Evolutionary conservation across 2,888 invertebrate species (phyloP), one percentile per base, ranked within the genome.

Genomic region (Trichogramma dendrolimi): DNA sequence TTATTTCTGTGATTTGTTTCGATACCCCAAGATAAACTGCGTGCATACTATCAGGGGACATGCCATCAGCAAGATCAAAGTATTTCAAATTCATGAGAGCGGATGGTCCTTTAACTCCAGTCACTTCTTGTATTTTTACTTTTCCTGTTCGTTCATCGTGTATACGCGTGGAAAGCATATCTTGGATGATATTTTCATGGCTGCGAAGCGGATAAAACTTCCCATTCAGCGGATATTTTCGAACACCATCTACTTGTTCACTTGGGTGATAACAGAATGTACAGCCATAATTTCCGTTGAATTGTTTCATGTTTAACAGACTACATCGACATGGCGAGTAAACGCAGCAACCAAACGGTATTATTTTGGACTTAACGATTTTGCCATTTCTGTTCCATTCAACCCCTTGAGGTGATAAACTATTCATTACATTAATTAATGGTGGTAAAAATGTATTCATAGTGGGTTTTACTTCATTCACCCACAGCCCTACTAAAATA

Each of bases 41-140:
- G 52, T 68, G 68, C 65, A 69, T 66, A 47, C 63, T 65, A 58
- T 69, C 67, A 2, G 64, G 65, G n/a, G 62, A 50, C 67, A 65
- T 65, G 10, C 67, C 64, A 40, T 60, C 51, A 41, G 41, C 63
- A 42, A 69, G 58, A 61, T 66, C 60, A 54, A 69, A 67, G 52
- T 58, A 51, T 5, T 65, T 58, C 10, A 68, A 54, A 53, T 58
- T 60, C 44, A 62, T 64, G 14, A 67, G 14, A 14, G 55, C 54
- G 14, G 61, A 60, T 4, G 39, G 39, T 7, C 63, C 65, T 44
- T 55, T 49, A 48, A 66, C 48, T 11, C 66, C 66, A 41, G 61
- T 56, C 4, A 54, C 6, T 59, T 53, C 48, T 47, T 8, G 5
- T 38, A 41, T 14, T 11, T 41, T 41, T 44, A 46, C 46, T 58